These are phyloP conservation scores for Mus caroli DNA, from an alignment of 2,797 vertebrate species.

Conservation along the genomic window DNA sequence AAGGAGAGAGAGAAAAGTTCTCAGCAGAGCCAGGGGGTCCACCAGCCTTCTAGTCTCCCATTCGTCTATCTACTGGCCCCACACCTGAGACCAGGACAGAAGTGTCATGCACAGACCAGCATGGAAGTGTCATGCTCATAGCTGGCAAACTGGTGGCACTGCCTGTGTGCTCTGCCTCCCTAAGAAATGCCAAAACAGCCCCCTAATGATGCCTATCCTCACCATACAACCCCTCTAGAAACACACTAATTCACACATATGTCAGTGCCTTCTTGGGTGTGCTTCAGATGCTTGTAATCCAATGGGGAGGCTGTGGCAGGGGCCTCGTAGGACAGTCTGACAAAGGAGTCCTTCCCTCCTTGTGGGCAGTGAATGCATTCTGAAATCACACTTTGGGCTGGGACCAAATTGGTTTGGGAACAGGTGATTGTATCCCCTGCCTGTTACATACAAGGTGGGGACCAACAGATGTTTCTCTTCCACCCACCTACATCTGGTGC, in stretches of 20 bases:
- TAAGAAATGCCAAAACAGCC: background rate
- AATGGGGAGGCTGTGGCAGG: background rate
- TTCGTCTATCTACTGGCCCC: background rate
- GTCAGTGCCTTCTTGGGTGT: background rate
- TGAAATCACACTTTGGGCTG: background rate
- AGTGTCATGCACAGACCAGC: background rate
- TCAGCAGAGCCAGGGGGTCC: background rate
- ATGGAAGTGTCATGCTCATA: background rate
- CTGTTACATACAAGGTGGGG: background rate
- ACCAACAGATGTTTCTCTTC: background rate
- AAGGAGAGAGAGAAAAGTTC: background rate
- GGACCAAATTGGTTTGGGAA: background rate
- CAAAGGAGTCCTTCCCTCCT: slow-evolving; percentile 20
- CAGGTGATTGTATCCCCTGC: background rate
- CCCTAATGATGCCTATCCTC: background rate
- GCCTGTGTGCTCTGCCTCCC: background rate
- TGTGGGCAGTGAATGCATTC: background rate
- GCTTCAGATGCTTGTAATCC: background rate
- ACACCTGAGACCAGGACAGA: background rate
- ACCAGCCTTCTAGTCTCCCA: background rate
- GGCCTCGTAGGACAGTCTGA: background rate
- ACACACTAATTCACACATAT: background rate
- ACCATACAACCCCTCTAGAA: background rate
- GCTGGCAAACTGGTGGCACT: background rate
- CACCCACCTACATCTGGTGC: background rate